Conservation (phyloP, 2,888 invertebrate genomes). For the Caenorhabditis wallacei region DNA sequence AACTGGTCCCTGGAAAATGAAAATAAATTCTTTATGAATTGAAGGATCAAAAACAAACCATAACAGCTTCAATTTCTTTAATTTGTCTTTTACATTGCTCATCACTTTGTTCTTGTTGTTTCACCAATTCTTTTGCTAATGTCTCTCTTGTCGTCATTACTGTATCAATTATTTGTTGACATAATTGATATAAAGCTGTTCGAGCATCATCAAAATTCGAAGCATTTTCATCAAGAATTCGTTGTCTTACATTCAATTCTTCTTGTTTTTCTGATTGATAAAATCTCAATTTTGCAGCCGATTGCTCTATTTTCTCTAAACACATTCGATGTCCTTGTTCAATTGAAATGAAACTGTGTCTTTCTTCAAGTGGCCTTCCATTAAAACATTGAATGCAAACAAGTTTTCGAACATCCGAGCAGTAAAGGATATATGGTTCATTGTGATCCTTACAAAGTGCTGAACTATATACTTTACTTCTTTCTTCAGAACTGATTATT, state of each 20-base stretch:
- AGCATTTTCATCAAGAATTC: slow-evolving; percentile 88
- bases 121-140: slow-evolving; percentile 87
- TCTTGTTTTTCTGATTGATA: slow-evolving; percentile 87
- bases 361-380: slow-evolving; percentile 85
- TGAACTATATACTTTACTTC: slow-evolving; percentile 74
- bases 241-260: slow-evolving; percentile 87
- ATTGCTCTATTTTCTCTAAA: slow-evolving; percentile 88
- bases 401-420: slow-evolving; percentile 88
- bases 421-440: slow-evolving; percentile 89
- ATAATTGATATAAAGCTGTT: slow-evolving; percentile 85
- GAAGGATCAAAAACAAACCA: slow-evolving; percentile 64
- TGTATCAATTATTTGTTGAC: slow-evolving; percentile 87
- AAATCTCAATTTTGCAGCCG: slow-evolving; percentile 85
- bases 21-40: not conserved
- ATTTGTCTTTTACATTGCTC: slow-evolving; percentile 72
- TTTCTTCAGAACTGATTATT: slow-evolving; percentile 87
- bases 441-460: slow-evolving; percentile 87
- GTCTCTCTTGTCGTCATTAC: slow-evolving; percentile 87
- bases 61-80: slow-evolving; percentile 62
- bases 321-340: slow-evolving; percentile 89
- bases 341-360: slow-evolving; percentile 88
- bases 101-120: slow-evolving; percentile 69
- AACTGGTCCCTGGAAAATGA: slow-evolving; percentile 83
- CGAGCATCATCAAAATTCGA: slow-evolving; percentile 86
- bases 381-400: slow-evolving; percentile 89